Conservation (phyloP, 2,113 vertebrate genomes). For the Bagarius yarrelli region DNA sequence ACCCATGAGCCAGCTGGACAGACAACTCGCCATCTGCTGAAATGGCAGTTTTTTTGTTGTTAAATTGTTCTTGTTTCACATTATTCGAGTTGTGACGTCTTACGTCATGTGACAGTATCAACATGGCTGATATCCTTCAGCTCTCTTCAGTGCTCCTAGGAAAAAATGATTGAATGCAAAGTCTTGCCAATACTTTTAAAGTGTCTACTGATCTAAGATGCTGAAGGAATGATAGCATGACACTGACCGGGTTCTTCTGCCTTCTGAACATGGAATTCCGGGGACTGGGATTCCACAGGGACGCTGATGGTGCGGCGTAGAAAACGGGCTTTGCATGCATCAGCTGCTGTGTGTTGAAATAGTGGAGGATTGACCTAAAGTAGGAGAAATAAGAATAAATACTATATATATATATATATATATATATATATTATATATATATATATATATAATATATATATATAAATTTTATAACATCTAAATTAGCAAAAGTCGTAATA, state of each 20-base stretch:
- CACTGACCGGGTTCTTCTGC: slow-evolving; percentile 71
- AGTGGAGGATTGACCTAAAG: slow-evolving; percentile 54
- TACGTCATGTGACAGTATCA: no score
- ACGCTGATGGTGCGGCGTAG: slow-evolving; percentile 78
- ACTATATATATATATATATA: no score
- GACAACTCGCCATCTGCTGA: no score
- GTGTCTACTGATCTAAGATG: background rate
- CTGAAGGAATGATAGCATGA: background rate
- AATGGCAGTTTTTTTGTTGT: no score
- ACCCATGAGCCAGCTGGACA: no score
- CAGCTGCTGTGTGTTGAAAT: slow-evolving; percentile 63
- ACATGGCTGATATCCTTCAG: no score
- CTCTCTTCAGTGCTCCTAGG: no score
- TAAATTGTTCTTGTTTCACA: no score
- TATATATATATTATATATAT: background rate
- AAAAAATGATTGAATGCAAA: no score
- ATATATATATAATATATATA: background rate
- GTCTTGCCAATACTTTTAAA: background rate
- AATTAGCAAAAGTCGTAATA: background rate
- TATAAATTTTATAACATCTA: background rate
- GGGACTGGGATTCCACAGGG: slow-evolving; percentile 73
- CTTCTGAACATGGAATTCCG: slow-evolving; percentile 66
- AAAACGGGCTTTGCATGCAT: slow-evolving; percentile 65
- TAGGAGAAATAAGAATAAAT: background rate
- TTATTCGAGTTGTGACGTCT: no score